These are phyloP conservation scores for Alaudala cheleensis DNA, from an alignment of 2,113 vertebrate genomes.

Conservation along the genomic window DNA sequence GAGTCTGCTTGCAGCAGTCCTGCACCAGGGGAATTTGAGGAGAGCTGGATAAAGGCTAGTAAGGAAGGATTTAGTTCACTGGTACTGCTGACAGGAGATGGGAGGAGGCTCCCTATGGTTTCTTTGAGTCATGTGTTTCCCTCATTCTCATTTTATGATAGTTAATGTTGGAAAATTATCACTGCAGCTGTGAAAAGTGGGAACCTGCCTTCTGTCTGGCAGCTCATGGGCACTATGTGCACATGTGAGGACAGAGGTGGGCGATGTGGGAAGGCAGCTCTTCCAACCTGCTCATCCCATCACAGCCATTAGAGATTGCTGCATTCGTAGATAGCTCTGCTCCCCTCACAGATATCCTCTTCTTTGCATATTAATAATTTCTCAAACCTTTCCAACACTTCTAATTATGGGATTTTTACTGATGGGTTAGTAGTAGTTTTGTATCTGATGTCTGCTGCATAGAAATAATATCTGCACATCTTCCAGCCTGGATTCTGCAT, in stretches of 20 bases:
- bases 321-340: background rate
- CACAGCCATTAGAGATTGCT: background rate
- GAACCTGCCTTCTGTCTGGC: background rate
- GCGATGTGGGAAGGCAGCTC: rapidly evolving
- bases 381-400: background rate
- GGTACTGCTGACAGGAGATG: background rate
- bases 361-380: background rate
- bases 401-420: background rate
- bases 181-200: background rate
- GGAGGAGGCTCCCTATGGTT: rapidly evolving
- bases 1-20: background rate
- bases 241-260: rapidly evolving
- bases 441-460: background rate
- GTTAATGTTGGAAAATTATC: background rate
- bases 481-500: background rate
- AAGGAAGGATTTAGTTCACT: background rate
- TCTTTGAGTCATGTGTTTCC: background rate
- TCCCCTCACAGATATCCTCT: background rate
- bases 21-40: background rate
- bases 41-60: background rate
- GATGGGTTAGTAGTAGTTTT: background rate
- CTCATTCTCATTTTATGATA: background rate
- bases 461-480: background rate
- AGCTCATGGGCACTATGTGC: rapidly evolving
- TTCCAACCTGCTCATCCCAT: background rate